Percentiles rank a stretch among this genome's conserved stretches.
phyloP scores from a whole-genome alignment of 2,888 invertebrate genomes.

The Deilephila porcellus region DNA sequence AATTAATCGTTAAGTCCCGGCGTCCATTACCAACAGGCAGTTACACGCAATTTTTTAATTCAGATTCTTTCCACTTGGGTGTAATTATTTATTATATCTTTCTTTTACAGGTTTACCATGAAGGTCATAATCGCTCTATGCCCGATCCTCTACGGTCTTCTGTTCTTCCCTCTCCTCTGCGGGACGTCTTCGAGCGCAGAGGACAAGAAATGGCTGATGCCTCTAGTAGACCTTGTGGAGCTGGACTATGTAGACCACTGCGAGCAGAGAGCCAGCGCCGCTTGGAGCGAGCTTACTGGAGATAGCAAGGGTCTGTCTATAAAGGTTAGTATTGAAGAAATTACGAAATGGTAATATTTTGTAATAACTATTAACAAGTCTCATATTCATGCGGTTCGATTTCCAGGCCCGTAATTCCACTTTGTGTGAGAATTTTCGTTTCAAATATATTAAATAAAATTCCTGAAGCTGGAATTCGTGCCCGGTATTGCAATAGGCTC shows the following conservation, averaged over 20 bases:
- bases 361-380: no score
- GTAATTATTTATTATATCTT: background rate
- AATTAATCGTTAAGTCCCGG: no score
- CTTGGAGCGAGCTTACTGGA: conserved; percentile 74
- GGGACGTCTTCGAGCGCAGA: conserved; percentile 69
- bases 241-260: conserved; percentile 80
- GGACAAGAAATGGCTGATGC: conserved; percentile 68
- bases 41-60: no score
- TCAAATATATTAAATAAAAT: no score
- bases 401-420: no score
- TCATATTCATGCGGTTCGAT: no score
- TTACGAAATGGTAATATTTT: background rate
- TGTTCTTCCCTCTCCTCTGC: conserved; percentile 57
- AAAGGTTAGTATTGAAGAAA: conserved; percentile 57
- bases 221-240: conserved; percentile 75
- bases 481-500: no score
- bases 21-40: no score
- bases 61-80: no score
- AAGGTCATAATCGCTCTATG: conserved; percentile 58
- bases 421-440: no score
- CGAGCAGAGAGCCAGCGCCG: conserved; percentile 66
- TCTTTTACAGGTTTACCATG: conserved; percentile 63
- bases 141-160: conserved; percentile 63
- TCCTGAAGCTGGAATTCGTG: no score
- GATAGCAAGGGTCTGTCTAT: conserved; percentile 61